Conservation (phyloP, 2,113 vertebrate genomes). For the Forbesichthys papilliferus region DNA sequence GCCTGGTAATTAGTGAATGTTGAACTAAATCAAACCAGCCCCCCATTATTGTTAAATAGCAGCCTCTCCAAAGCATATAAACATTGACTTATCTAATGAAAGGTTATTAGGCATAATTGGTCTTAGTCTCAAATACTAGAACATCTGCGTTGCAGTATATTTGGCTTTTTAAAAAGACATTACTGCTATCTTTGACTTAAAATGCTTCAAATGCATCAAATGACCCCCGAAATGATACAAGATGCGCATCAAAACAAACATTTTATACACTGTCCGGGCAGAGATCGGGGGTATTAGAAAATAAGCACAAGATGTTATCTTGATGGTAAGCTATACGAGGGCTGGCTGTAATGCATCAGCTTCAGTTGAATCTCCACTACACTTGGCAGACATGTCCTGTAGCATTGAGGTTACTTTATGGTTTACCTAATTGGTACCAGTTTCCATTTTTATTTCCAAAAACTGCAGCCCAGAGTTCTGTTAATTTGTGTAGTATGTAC, state of each 20-base stretch:
- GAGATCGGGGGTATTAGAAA: constrained; percentile 6
- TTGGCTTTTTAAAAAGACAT: background rate
- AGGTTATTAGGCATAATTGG: constrained; percentile 9
- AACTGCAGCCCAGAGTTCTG: constrained; percentile 61
- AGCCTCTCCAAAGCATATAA: constrained; percentile 34
- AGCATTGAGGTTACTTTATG: constrained; percentile 73
- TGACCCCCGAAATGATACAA: background rate
- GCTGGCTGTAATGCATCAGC: constrained; percentile 58
- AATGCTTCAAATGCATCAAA: background rate
- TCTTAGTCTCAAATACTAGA: constrained; percentile 10
- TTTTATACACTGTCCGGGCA: constrained; percentile 6
- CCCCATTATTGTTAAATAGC: constrained; percentile 24
- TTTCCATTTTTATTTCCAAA: constrained; percentile 79
- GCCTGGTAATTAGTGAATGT: constrained; percentile 62
- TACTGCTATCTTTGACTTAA: background rate
- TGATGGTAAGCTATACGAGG: constrained; percentile 61
- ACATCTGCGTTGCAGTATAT: constrained; percentile 1
- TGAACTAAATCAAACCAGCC: constrained; percentile 64
- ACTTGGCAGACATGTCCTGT: constrained; percentile 60
- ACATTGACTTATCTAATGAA: constrained; percentile 43
- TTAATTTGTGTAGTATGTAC: constrained; percentile 18
- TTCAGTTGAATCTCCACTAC: constrained; percentile 52
- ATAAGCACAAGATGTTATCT: constrained; percentile 58
- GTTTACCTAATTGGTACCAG: constrained; percentile 77
- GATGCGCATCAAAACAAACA: background rate